Evolutionary conservation across 1,140 invertebrate genomes (phyloP).

Genomic region (Orussus abietinus): DNA sequence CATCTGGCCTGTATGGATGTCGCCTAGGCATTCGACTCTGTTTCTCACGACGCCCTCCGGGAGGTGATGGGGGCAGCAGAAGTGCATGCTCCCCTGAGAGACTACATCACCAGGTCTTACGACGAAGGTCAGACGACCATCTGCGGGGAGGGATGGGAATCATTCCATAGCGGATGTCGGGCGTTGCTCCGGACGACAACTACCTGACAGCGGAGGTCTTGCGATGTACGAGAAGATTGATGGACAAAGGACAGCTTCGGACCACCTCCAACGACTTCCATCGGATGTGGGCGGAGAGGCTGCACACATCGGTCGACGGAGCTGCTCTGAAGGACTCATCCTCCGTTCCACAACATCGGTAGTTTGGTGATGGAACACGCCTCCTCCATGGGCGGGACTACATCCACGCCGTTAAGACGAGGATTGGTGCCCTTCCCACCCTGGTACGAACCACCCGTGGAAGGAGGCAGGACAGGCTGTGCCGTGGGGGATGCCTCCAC

Average conservation of each 20-base stretch:
- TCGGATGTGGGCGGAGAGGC: constrained; percentile 9
- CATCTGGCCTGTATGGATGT: not conserved
- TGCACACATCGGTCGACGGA: constrained; percentile 17
- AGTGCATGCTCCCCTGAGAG: not conserved
- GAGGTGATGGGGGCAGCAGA: constrained; percentile 2
- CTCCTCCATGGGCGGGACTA: constrained; percentile 22
- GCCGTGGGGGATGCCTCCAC: constrained; percentile 18
- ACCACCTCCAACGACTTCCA: no score
- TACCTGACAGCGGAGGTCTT: no score
- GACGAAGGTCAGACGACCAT: constrained; percentile 1
- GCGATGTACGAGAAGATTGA: no score
- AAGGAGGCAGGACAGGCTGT: constrained; percentile 3
- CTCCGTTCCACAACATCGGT: constrained; percentile 15
- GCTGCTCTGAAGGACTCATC: not conserved
- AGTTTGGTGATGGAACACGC: constrained; percentile 14
- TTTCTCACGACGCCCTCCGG: no score
- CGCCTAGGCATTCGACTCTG: not conserved
- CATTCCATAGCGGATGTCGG: no score
- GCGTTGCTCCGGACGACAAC: no score
- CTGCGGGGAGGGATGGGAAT: not conserved
- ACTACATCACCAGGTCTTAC: constrained; percentile 11
- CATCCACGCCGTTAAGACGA: constrained; percentile 11
- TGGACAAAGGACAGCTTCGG: no score
- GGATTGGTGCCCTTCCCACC: constrained; percentile 22
- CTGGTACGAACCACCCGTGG: constrained; percentile 16